Evolutionary conservation across 2,888 invertebrate genomes (phyloP).

Genomic region (Chaetoderma sp.): DNA sequence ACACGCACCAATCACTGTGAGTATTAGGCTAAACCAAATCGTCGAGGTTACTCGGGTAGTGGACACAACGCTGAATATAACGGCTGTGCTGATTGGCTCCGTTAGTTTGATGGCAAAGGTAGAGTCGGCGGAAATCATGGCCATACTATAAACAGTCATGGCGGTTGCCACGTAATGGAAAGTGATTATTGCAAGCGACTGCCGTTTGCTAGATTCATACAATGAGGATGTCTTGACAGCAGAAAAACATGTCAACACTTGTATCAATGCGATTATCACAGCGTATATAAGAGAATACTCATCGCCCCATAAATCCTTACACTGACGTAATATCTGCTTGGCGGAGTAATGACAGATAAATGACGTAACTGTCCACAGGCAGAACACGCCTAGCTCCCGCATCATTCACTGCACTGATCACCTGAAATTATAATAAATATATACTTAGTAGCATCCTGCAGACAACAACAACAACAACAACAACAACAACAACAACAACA

Average conservation of each 20-base stretch:
- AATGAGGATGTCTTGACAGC: background rate
- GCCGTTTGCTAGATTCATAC: background rate
- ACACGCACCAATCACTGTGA: constrained; percentile 37
- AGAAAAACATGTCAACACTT: background rate
- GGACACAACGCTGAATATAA: constrained; percentile 30
- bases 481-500: too few species aligned
- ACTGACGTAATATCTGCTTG: background rate
- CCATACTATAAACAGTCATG: constrained; percentile 41
- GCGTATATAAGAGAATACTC: background rate
- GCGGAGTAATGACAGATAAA: constrained; percentile 1
- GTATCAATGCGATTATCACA: background rate
- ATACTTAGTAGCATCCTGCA: too few species aligned
- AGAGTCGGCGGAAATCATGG: constrained; percentile 37
- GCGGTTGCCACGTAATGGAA: constrained; percentile 39
- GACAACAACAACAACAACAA: too few species aligned
- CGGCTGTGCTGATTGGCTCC: constrained; percentile 41
- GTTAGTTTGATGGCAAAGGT: constrained; percentile 44
- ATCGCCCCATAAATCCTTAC: background rate
- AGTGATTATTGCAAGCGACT: background rate
- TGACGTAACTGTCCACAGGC: constrained; percentile 1
- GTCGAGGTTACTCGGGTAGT: constrained; percentile 13
- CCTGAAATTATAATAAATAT: too few species aligned
- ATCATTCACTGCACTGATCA: too few species aligned
- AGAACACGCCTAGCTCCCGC: background rate
- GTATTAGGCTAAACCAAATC: constrained; percentile 28